Evolutionary conservation across 2,113 vertebrate species (phyloP).

Genomic region (Triplophysa rosa): DNA sequence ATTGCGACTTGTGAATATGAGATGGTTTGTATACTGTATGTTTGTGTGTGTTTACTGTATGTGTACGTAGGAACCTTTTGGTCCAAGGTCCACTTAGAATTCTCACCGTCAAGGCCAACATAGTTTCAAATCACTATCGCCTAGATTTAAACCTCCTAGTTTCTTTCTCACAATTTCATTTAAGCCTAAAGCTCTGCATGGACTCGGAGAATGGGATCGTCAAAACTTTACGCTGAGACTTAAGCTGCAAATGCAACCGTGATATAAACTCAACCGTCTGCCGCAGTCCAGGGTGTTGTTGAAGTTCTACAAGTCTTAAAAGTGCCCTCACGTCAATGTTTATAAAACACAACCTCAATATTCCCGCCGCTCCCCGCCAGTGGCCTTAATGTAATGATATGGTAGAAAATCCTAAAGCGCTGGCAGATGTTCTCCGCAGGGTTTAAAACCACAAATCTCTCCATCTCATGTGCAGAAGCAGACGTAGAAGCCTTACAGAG

Average conservation of each 20-base stretch:
- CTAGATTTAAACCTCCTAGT: constrained; percentile 62
- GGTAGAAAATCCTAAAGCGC: constrained; percentile 21
- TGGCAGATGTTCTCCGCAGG: constrained; percentile 29
- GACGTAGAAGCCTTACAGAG: constrained; percentile 29
- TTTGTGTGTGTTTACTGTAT: constrained; percentile 25
- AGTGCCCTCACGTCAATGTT: constrained; percentile 30
- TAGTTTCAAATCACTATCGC: constrained; percentile 64
- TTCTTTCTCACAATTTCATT: constrained; percentile 51
- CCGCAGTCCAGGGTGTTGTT: neutral
- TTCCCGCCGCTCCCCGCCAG: constrained; percentile 9
- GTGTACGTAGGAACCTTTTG: constrained; percentile 57
- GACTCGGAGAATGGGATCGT: neutral
- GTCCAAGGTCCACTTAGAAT: constrained; percentile 61
- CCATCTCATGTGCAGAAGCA: constrained; percentile 25
- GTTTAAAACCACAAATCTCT: constrained; percentile 51
- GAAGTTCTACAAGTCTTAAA: neutral
- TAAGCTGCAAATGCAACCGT: constrained; percentile 4
- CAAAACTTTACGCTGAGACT: constrained; percentile 11
- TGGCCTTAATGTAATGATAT: constrained; percentile 29
- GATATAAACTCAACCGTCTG: constrained; percentile 14
- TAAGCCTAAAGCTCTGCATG: constrained; percentile 35
- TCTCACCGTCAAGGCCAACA: constrained; percentile 64
- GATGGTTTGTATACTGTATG: constrained; percentile 31
- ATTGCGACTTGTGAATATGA: neutral
- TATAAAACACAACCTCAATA: constrained; percentile 33